A percentile compares a stretch with the other conserved stretches of the same genome.
phyloP scores from a whole-genome alignment of 2,113 vertebrate genomes.

The Brachyistius frenatus region DNA sequence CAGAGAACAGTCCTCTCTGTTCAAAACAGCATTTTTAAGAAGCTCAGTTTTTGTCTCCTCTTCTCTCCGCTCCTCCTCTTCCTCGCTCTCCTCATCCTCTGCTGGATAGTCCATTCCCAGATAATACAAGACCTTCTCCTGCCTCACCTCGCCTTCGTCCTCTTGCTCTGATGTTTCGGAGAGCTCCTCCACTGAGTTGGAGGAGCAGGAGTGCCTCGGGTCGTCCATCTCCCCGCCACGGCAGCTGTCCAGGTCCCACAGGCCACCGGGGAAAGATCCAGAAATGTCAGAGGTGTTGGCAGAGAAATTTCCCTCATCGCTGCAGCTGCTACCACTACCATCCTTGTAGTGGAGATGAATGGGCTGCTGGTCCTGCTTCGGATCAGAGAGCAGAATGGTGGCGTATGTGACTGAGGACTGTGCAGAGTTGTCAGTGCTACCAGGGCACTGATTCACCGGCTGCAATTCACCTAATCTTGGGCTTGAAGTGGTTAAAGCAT shows the following conservation, averaged over 20 bases:
- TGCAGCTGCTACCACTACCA: conserved; percentile 70
- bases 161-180: conserved; percentile 86
- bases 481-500: conserved; percentile 27
- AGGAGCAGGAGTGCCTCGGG: conserved; percentile 77
- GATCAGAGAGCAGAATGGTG: conserved; percentile 73
- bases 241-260: conserved; percentile 85
- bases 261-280: conserved; percentile 74
- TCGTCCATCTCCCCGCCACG: conserved; percentile 61
- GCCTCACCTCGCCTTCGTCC: conserved; percentile 63
- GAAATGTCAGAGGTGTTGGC: conserved; percentile 75
- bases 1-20: conserved; percentile 49
- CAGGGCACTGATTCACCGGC: conserved; percentile 4
- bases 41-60: conserved; percentile 58
- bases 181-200: conserved; percentile 89
- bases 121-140: conserved; percentile 84
- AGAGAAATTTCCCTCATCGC: conserved; percentile 80
- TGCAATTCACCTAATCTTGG: conserved; percentile 3
- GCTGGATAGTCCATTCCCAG: conserved; percentile 78
- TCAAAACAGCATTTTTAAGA: conserved; percentile 53
- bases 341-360: conserved; percentile 61
- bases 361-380: conserved; percentile 48
- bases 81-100: conserved; percentile 71
- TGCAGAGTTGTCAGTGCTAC: conserved; percentile 59
- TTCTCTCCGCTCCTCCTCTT: conserved; percentile 56
- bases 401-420: conserved; percentile 87